Evolutionary conservation across 2,888 invertebrate species (phyloP), one percentile per base, ranked within the genome.

Genomic region (Molorchus minor): DNA sequence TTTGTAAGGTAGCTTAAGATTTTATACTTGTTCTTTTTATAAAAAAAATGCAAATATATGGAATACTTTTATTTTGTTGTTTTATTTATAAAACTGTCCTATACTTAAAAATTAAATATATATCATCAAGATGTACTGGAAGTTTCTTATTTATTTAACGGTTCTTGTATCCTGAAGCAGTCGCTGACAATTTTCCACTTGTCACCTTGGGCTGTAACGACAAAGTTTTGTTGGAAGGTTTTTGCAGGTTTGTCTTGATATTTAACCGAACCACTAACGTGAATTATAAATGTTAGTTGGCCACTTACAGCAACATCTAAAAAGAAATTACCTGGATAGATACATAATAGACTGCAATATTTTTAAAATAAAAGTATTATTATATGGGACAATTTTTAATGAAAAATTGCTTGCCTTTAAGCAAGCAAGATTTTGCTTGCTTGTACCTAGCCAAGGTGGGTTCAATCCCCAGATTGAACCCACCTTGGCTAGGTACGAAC

Each of bases 151-250:
- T 70, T 73, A 43, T 55, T 71, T 58, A 79, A 68, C n/a, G 79
- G 77, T 69, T 81, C 92, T 83, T 93, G 92, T 69, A 92, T 83
- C 74, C 96, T 84, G 73, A 94, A 94, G 71, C 90, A 91, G 77
- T 96, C 96, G 38, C 91, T 92, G 8, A 93, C 93, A 68, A 97
- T 92, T 82, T 96, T 96, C 96, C 96, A 96, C 76, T 94, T 94
- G 67, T 93, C 93, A 12, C 89, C 92, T 63, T 92, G 88, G 3
- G 93, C 93, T 0, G 94, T 94, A 51, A 96, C 88, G 19, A 95
- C 83, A 76, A 96, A 96, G 30, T 89, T 92, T 80, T 96, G 94
- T 74, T 90, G 90, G 73, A 94, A 94, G 0, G 88, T 85, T 72
- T 89, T 89, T 13, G 84, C 75, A 0, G 80, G 68, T 71, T 86